phyloP scores from a whole-genome alignment of 2,888 invertebrate genomes.

The Halictus quadricinctus region DNA sequence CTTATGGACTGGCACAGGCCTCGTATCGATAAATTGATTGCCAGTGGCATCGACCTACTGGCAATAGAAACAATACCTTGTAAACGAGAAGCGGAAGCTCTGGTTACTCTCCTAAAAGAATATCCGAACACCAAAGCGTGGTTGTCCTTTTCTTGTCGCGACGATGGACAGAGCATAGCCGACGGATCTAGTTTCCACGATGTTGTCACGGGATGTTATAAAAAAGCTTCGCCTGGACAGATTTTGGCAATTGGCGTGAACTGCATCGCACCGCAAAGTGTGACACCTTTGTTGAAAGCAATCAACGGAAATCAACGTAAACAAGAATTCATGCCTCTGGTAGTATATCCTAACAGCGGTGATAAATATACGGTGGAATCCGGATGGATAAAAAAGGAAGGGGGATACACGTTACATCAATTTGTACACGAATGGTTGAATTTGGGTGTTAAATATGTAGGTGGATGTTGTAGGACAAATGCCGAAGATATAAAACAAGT shows the following conservation, averaged over 20 bases:
- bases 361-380: conserved; percentile 88
- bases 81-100: conserved; percentile 90
- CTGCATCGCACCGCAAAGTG: conserved; percentile 89
- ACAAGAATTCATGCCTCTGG: conserved; percentile 86
- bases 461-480: conserved; percentile 95
- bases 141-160: conserved; percentile 92
- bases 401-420: conserved; percentile 88
- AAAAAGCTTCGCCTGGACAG: conserved; percentile 81
- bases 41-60: conserved; percentile 92
- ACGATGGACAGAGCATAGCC: conserved; percentile 87
- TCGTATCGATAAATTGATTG: conserved; percentile 90
- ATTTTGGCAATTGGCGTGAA: conserved; percentile 92
- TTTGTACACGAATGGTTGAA: conserved; percentile 93
- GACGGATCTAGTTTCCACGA: conserved; percentile 92
- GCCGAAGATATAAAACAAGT: conserved; percentile 86
- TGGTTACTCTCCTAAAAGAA: conserved; percentile 90
- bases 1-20: conserved; percentile 94
- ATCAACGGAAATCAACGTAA: conserved; percentile 83
- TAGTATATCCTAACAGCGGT: conserved; percentile 97
- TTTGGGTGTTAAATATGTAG: conserved; percentile 92
- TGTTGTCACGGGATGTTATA: conserved; percentile 87
- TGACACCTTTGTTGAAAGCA: conserved; percentile 85
- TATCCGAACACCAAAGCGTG: conserved; percentile 92
- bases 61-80: conserved; percentile 97
- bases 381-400: conserved; percentile 85